Base-by-base conservation (phyloP, 2,113 vertebrate species). In the Istiophorus platypterus region DNA sequence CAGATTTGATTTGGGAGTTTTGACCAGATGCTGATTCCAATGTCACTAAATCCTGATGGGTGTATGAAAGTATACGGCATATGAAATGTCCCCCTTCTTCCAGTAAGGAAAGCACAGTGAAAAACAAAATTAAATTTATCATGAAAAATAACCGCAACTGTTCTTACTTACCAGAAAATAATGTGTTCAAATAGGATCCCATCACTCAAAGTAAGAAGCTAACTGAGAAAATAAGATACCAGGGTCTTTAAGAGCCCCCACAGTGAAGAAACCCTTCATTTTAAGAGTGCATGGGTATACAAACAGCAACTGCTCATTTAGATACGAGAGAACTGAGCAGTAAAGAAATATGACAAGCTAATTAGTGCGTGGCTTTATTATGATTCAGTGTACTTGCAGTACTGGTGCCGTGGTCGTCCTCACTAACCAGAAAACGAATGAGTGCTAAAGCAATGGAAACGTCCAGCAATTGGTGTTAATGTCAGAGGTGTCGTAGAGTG, bases 241-340 rank as follows among this genome's bases (percentile, higher is more conserved):
- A 12, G 49, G 5, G 2, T n/a, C 14, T 63, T 26, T 31, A 26
- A 51, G 54, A 41, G 41, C 24, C 29, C n/a, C 10, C 22, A 58
- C 27, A 24, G 2, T 56, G 12, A 61, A 17, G 15, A 17, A 45
- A 14, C 29, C 1, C 7, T 20, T 20, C 47, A 14, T 37, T 37
- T 9, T 62, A 6, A 45, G 20, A 62, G 56, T 31, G 47, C 2
- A 29, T 39, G 27, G 12, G 49, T 31, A 65, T 2, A 64, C 18
- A 20, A 78, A 26, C 57, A 80, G 39, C 79, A 64, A 64, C 63
- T 58, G 69, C 66, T 61, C 13, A 41, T 74, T 78, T 64, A 68
- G 67, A 77, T 39, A 8, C 27, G 39, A 66, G 31, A 14, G 39
- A 66, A 17, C 22, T 64, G 57, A 69, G 13, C 58, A 29, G 39